These are phyloP conservation scores for Eupleurogrammus muticus DNA, from an alignment of 2,797 vertebrate genomes.

Conservation along the genomic window DNA sequence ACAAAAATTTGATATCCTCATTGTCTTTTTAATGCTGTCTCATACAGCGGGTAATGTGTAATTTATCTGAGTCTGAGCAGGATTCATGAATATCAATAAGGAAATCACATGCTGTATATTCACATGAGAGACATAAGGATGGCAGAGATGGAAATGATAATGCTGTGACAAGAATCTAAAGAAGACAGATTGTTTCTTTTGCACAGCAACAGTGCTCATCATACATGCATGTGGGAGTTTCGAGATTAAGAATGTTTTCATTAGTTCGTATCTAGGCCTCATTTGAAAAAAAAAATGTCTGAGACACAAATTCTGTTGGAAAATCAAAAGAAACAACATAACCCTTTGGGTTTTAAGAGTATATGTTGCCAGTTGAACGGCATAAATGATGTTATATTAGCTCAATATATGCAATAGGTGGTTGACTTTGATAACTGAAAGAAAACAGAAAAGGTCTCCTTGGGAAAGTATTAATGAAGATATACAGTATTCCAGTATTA, in stretches of 20 bases:
- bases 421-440: not conserved
- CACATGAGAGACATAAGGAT: constrained; percentile 32
- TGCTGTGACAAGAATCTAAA: constrained; percentile 52
- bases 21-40: constrained; percentile 8
- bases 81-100: constrained; percentile 57
- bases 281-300: constrained; percentile 23
- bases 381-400: no score
- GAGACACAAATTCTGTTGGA: constrained; percentile 1
- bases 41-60: constrained; percentile 37
- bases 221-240: constrained; percentile 9
- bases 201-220: constrained; percentile 16
- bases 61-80: constrained; percentile 55
- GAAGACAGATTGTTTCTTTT: constrained; percentile 40
- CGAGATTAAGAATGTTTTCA: constrained; percentile 43
- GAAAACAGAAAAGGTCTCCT: not conserved
- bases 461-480: not conserved
- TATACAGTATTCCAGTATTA: constrained; percentile 9
- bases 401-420: no score
- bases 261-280: constrained; percentile 10
- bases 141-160: constrained; percentile 41
- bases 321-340: not conserved
- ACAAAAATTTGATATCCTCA: not conserved
- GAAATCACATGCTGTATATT: constrained; percentile 36
- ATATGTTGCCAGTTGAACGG: not conserved
- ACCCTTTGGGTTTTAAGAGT: not conserved